phyloP scores from a whole-genome alignment of 2,113 vertebrate genomes.

The Camarhynchus parvulus region DNA sequence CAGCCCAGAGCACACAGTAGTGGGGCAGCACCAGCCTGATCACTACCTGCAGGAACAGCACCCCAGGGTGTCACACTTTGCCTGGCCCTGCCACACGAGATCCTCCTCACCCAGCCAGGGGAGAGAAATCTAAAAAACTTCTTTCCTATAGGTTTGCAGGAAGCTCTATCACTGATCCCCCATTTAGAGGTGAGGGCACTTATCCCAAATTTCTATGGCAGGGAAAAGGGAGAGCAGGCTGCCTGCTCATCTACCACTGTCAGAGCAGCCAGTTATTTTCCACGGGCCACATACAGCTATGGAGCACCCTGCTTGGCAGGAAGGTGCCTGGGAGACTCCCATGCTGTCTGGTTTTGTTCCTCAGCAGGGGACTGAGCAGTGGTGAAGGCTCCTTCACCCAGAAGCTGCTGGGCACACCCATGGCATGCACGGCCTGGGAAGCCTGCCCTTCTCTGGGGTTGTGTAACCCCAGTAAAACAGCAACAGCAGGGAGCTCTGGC shows the following conservation, averaged over 20 bases:
- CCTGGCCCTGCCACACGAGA: background rate
- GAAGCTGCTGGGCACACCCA: background rate
- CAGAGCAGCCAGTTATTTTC: background rate
- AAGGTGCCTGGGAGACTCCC: background rate
- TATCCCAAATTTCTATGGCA: background rate
- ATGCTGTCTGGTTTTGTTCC: background rate
- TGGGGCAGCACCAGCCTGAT: fast-evolving
- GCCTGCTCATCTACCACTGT: background rate
- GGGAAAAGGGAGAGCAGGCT: background rate
- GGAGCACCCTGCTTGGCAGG: background rate
- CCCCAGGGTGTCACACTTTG: fast-evolving
- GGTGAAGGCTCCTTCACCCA: background rate
- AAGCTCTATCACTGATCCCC: background rate
- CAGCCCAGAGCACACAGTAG: background rate
- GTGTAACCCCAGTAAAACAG: background rate
- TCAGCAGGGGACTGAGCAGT: background rate
- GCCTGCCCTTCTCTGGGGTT: background rate
- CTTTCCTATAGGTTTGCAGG: background rate
- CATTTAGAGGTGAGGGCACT: background rate
- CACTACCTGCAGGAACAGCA: background rate
- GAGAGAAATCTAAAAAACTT: background rate
- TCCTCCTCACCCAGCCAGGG: background rate
- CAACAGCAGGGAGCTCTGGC: constrained; percentile 22
- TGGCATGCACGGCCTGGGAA: background rate
- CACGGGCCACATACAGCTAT: background rate